Conservation (phyloP, 2,113 vertebrate genomes). For the Perccottus glenii region DNA sequence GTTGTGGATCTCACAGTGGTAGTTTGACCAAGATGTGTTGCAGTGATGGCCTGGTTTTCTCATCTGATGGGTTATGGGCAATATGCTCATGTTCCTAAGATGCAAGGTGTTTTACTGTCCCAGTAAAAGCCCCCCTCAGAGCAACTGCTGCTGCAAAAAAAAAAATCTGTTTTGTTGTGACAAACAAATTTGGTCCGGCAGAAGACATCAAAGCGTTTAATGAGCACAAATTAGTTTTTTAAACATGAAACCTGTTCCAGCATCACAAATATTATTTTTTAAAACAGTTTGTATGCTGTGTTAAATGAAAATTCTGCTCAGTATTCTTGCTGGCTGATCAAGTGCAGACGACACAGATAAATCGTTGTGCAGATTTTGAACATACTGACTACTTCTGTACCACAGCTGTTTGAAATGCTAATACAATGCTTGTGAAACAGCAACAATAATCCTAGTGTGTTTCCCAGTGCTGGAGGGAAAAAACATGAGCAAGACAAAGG, state of each 20-base stretch:
- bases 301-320: background rate
- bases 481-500: constrained; percentile 73
- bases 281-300: constrained; percentile 17
- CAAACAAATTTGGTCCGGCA: constrained; percentile 25
- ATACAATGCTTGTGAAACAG: constrained; percentile 61
- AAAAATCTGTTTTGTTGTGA: constrained; percentile 19
- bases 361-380: constrained; percentile 57
- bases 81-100: constrained; percentile 54
- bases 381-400: constrained; percentile 51
- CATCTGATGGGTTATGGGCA: constrained; percentile 67
- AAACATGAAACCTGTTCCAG: constrained; percentile 41
- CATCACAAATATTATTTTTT: constrained; percentile 22
- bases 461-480: constrained; percentile 63
- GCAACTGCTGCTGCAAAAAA: constrained; percentile 46
- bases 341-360: constrained; percentile 40
- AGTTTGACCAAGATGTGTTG: constrained; percentile 65
- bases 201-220: constrained; percentile 34
- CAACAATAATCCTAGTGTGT: constrained; percentile 67
- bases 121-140: constrained; percentile 35
- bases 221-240: constrained; percentile 57
- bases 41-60: constrained; percentile 71
- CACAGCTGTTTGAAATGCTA: constrained; percentile 67
- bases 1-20: constrained; percentile 67
- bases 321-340: constrained; percentile 36
- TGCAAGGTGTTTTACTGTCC: constrained; percentile 50